Conservation (phyloP, 2,888 invertebrate genomes). For the Machimus atricapillus region DNA sequence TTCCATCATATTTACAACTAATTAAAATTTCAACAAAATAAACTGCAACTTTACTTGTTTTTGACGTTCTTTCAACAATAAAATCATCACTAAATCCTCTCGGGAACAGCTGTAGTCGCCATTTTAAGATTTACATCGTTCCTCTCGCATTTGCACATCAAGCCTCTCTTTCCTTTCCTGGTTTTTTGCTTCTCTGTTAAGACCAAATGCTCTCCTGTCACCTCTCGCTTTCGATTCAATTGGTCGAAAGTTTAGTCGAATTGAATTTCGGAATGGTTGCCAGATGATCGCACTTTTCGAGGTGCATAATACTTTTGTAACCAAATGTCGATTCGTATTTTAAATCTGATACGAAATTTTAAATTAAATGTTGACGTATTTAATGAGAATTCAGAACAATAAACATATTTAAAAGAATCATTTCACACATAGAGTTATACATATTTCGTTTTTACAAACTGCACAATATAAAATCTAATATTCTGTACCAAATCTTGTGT, state of each 20-base stretch:
- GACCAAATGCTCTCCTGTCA: not conserved
- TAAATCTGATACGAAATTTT: too few relatives aligned
- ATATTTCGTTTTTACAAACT: too few relatives aligned
- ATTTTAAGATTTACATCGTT: slow-evolving; percentile 51
- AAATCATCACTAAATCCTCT: slow-evolving; percentile 51
- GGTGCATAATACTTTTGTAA: not conserved
- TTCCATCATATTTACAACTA: not conserved
- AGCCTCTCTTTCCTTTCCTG: not conserved
- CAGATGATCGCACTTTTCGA: not conserved
- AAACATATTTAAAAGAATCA: too few relatives aligned
- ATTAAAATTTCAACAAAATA: slow-evolving; percentile 32
- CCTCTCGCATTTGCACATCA: not conserved
- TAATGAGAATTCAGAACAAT: too few relatives aligned
- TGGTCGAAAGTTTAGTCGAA: not conserved
- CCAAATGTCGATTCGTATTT: too few relatives aligned
- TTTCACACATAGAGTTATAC: too few relatives aligned
- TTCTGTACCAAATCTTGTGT: too few relatives aligned
- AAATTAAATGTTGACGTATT: too few relatives aligned
- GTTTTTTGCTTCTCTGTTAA: not conserved
- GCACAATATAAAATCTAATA: too few relatives aligned
- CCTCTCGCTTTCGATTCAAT: not conserved
- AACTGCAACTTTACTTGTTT: slow-evolving; percentile 50
- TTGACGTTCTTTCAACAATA: slow-evolving; percentile 50
- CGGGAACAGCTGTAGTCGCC: slow-evolving; percentile 54
- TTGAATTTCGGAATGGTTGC: not conserved